Evolutionary conservation across 2,888 invertebrate species (phyloP).

Genomic region (Iselma pallidipennis): DNA sequence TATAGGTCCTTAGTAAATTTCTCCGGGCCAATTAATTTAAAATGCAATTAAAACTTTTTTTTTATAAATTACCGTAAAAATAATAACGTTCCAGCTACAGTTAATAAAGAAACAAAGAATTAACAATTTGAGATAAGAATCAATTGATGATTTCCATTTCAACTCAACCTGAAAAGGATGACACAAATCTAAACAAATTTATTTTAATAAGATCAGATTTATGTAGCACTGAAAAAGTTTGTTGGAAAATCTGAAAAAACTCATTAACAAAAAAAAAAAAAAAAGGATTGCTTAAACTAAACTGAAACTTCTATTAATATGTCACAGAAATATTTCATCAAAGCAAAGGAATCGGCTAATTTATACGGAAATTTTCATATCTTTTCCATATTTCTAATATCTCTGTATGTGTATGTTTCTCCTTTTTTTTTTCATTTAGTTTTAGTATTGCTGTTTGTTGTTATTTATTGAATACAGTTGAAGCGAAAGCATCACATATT

Average conservation of each 20-base stretch:
- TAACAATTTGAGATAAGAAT: neutral
- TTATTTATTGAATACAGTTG: neutral
- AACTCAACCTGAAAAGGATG: neutral
- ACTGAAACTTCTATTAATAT: slow-evolving; percentile 10
- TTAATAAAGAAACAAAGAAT: slow-evolving; percentile 2
- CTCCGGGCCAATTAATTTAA: slow-evolving; percentile 16
- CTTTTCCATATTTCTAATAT: too few relatives aligned
- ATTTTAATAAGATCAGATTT: slow-evolving; percentile 7
- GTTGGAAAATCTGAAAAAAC: slow-evolving; percentile 13
- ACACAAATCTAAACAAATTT: slow-evolving; percentile 11
- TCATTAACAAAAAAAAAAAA: too few relatives aligned
- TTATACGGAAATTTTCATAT: neutral
- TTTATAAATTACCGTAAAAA: slow-evolving; percentile 1
- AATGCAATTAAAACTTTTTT: slow-evolving; percentile 11
- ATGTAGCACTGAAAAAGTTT: slow-evolving; percentile 8
- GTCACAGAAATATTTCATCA: too few relatives aligned
- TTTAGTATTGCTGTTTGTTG: neutral
- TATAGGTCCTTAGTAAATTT: slow-evolving; percentile 19
- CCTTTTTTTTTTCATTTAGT: neutral
- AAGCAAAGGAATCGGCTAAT: neutral
- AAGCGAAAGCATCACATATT: neutral
- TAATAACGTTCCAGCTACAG: neutral
- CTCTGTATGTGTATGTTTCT: too few relatives aligned
- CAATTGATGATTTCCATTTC: neutral
- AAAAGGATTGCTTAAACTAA: slow-evolving; percentile 18